Evolutionary conservation across 2,888 invertebrate species (phyloP).

Genomic region (Panzeria rudis): DNA sequence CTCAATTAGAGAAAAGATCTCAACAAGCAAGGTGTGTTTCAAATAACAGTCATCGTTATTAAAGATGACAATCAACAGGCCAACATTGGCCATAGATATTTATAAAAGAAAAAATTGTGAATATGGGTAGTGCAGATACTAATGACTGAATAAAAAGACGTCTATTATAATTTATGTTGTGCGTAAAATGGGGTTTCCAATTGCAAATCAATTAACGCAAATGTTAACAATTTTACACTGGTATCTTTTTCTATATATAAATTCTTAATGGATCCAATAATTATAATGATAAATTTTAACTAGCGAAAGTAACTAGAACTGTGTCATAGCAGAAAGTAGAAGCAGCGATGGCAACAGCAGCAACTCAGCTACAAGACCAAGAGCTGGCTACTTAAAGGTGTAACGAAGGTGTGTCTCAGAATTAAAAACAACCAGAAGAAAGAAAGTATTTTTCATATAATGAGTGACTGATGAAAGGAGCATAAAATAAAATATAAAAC

Average conservation of each 20-base stretch:
- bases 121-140: constrained; percentile 1
- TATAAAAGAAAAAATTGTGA: not conserved
- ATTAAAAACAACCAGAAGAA: constrained; percentile 47
- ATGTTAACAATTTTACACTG: constrained; percentile 45
- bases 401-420: constrained; percentile 64
- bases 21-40: constrained; percentile 53
- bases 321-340: constrained; percentile 35
- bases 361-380: not conserved
- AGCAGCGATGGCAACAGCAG: too few relatives aligned
- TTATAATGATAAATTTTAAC: constrained; percentile 29
- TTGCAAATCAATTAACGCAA: constrained; percentile 71
- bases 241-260: constrained; percentile 23
- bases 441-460: constrained; percentile 22
- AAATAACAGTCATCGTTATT: constrained; percentile 31
- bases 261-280: constrained; percentile 35
- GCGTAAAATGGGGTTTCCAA: constrained; percentile 66
- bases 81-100: not conserved
- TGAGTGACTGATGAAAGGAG: constrained; percentile 9
- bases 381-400: not conserved
- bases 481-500: constrained; percentile 72
- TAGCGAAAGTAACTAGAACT: constrained; percentile 71
- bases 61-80: constrained; percentile 22
- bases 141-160: constrained; percentile 40
- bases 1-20: constrained; percentile 19
- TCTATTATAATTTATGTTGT: constrained; percentile 54